Percentiles rank a stretch among this genome's conserved stretches.
Conservation (phyloP, 2,888 invertebrate genomes). For the Mesopsocus fuscifrons region DNA sequence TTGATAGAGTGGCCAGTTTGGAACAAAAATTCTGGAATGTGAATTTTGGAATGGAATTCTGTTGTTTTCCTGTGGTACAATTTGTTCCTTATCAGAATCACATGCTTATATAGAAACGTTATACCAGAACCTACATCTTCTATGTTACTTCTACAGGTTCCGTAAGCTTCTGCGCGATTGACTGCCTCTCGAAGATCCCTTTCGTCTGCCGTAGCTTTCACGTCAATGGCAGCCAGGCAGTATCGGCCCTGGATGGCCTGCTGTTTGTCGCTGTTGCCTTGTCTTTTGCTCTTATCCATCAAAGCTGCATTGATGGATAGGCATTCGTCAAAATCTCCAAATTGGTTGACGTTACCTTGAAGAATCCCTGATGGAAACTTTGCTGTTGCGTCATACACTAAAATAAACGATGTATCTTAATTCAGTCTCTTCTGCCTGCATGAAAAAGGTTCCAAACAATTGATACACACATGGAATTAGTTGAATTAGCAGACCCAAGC, state of each 20-base stretch:
- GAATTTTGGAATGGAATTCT: too few species aligned
- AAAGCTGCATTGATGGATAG: slow-evolving; percentile 10
- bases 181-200: slow-evolving; percentile 34
- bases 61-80: too few species aligned
- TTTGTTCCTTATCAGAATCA: too few species aligned
- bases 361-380: slow-evolving; percentile 16
- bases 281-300: neutral
- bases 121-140: slow-evolving; percentile 44
- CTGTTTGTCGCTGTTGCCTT: neutral
- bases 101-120: too few species aligned
- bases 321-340: slow-evolving; percentile 17
- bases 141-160: slow-evolving; percentile 39
- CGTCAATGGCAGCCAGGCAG: slow-evolving; percentile 43
- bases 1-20: too few species aligned
- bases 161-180: slow-evolving; percentile 41
- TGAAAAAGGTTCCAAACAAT: too few species aligned
- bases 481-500: too few species aligned
- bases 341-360: slow-evolving; percentile 15
- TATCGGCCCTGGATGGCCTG: slow-evolving; percentile 39
- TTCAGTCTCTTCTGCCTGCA: too few species aligned
- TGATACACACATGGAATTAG: too few species aligned
- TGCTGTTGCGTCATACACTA: slow-evolving; percentile 16
- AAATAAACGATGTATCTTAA: too few species aligned
- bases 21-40: too few species aligned
- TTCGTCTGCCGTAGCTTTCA: slow-evolving; percentile 35